These are phyloP conservation scores for Piscicola geometra DNA, from an alignment of 2,888 invertebrate genomes.

Conservation along the genomic window DNA sequence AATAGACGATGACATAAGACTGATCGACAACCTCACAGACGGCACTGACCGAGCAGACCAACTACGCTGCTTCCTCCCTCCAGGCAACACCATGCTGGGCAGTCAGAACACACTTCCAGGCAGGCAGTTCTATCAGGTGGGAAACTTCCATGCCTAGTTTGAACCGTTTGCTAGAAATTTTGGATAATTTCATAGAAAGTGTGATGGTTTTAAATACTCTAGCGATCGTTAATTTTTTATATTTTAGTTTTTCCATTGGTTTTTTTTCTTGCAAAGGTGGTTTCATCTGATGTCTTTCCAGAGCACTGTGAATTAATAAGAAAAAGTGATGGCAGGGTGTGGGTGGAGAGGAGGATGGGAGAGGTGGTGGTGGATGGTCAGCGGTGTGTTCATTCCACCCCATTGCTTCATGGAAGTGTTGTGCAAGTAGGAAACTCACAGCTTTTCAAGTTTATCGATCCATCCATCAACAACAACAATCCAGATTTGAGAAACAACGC, in stretches of 20 bases:
- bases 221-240: too few species aligned
- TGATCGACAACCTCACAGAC: too few species aligned
- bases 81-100: slow-evolving; percentile 69
- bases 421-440: slow-evolving; percentile 59
- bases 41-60: slow-evolving; percentile 59
- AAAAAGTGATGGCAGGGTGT: slow-evolving; percentile 81
- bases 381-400: slow-evolving; percentile 83
- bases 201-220: too few species aligned
- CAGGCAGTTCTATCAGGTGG: slow-evolving; percentile 38
- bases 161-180: too few species aligned
- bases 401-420: slow-evolving; percentile 65
- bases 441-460: slow-evolving; percentile 60
- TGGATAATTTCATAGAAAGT: too few species aligned
- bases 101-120: slow-evolving; percentile 62
- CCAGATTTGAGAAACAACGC: neutral
- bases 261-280: slow-evolving; percentile 58
- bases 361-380: slow-evolving; percentile 91
- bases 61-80: slow-evolving; percentile 61
- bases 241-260: too few species aligned
- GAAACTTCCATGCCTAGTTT: too few species aligned
- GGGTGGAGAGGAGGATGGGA: slow-evolving; percentile 86
- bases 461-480: slow-evolving; percentile 50
- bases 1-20: too few species aligned
- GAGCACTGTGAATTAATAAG: slow-evolving; percentile 90
- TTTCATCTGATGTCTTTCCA: slow-evolving; percentile 79